These are phyloP conservation scores for Temnothorax ravouxi DNA, from an alignment of 2,888 invertebrate species.

Conservation along the genomic window DNA sequence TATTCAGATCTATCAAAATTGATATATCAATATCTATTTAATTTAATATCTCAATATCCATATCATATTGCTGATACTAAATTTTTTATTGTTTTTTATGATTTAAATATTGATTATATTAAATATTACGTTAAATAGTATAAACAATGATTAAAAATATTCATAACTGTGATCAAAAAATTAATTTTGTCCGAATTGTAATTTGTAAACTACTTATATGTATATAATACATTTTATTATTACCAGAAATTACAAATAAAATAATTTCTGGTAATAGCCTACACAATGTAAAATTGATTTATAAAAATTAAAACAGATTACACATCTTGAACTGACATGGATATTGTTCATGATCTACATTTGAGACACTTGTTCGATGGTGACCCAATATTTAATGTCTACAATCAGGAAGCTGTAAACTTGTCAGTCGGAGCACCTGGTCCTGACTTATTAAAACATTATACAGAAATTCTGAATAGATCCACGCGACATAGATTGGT, in stretches of 20 bases:
- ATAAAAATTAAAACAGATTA: background rate
- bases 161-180: background rate
- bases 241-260: background rate
- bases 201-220: background rate
- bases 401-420: constrained; percentile 85
- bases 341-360: constrained; percentile 76
- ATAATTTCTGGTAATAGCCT: background rate
- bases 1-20: background rate
- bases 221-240: too few species aligned
- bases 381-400: constrained; percentile 86
- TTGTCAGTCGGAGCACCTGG: constrained; percentile 88
- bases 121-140: background rate
- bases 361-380: constrained; percentile 87
- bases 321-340: constrained; percentile 52
- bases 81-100: background rate
- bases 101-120: background rate
- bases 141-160: too few species aligned
- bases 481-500: constrained; percentile 87
- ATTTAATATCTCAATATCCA: background rate
- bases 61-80: background rate
- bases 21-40: too few species aligned
- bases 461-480: constrained; percentile 86
- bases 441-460: constrained; percentile 87
- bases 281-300: background rate
- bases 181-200: background rate